These are phyloP conservation scores for Megaleporinus macrocephalus DNA, from an alignment of 2,113 vertebrate species.

Conservation along the genomic window DNA sequence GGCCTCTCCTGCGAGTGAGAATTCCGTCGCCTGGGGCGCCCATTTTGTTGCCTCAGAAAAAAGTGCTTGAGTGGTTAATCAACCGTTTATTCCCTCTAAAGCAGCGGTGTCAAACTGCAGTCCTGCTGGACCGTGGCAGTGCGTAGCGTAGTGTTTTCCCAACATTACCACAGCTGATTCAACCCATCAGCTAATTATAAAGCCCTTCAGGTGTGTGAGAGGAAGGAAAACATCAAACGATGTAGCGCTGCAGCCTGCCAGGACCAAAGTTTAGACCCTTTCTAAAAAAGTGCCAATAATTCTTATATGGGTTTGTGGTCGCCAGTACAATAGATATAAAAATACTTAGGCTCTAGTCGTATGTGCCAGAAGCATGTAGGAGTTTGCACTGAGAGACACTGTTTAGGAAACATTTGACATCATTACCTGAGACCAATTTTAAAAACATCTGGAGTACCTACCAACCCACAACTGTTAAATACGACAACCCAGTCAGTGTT, in stretches of 20 bases:
- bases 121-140: not conserved
- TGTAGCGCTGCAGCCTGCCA: not conserved
- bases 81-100: slow-evolving; percentile 29
- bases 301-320: not conserved
- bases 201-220: slow-evolving; percentile 3
- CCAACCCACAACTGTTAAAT: too few species aligned
- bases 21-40: slow-evolving; percentile 16
- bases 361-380: too few species aligned
- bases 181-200: not conserved
- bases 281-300: not conserved
- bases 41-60: slow-evolving; percentile 17
- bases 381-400: too few species aligned
- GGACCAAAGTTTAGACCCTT: not conserved
- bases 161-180: slow-evolving; percentile 2
- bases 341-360: not conserved
- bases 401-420: too few species aligned
- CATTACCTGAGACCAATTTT: too few species aligned
- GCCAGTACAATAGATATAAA: not conserved
- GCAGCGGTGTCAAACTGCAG: not conserved
- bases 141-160: not conserved
- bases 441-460: too few species aligned
- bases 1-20: slow-evolving; percentile 3
- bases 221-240: not conserved
- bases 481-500: too few species aligned
- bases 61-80: slow-evolving; percentile 48